phyloP scores from a whole-genome alignment of 2,888 invertebrate species.

The Heliconius ismenius region DNA sequence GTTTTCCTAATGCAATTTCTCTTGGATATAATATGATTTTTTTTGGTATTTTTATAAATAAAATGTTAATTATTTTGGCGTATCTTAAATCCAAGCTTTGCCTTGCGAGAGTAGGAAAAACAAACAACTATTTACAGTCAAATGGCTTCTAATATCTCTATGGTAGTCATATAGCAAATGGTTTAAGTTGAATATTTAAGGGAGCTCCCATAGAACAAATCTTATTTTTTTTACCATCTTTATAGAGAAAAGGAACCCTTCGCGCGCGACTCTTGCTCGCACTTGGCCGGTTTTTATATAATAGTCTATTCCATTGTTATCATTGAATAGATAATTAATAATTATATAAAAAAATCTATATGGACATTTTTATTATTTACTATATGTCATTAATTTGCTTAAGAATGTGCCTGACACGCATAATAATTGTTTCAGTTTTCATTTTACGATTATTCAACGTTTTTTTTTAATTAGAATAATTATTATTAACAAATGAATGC shows the following conservation, averaged over 20 bases:
- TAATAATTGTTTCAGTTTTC: not conserved
- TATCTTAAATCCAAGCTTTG: not conserved
- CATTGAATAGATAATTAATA: too few relatives aligned
- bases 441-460: not conserved
- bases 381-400: not conserved
- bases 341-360: too few relatives aligned
- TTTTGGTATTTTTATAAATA: not conserved
- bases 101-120: not conserved
- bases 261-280: too few relatives aligned
- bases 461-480: not conserved
- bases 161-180: too few relatives aligned
- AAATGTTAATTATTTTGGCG: not conserved
- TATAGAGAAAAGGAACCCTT: too few relatives aligned
- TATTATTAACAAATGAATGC: not conserved
- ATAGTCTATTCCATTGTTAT: too few relatives aligned
- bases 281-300: too few relatives aligned
- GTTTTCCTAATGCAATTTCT: not conserved
- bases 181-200: too few relatives aligned
- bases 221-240: too few relatives aligned
- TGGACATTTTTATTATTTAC: too few relatives aligned
- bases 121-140: not conserved
- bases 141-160: not conserved
- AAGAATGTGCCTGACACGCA: slow-evolving; percentile 5
- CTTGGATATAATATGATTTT: not conserved
- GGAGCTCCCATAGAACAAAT: too few relatives aligned